phyloP scores from a whole-genome alignment of 1,140 invertebrate genomes.

The Mesaphorura yosii region DNA sequence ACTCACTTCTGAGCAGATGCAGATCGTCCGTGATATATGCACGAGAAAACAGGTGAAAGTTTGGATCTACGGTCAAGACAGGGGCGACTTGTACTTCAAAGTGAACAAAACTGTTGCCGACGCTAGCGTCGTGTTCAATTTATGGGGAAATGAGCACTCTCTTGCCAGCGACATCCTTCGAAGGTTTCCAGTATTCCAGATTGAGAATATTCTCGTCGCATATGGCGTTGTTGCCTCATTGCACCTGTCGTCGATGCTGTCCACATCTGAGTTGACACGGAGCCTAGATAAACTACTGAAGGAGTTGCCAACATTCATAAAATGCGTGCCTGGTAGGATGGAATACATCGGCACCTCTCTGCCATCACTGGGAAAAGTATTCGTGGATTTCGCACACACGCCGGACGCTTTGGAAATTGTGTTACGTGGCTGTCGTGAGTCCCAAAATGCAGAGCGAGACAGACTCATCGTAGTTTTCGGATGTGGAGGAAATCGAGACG shows the following conservation, averaged over 20 bases:
- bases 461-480: neutral
- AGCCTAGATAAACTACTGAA: too few species aligned
- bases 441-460: neutral
- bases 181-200: neutral
- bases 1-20: neutral
- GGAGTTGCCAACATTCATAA: neutral
- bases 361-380: neutral
- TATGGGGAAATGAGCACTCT: neutral
- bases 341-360: neutral
- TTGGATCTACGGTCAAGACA: neutral
- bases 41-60: neutral
- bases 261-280: too few species aligned
- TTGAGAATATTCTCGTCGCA: neutral
- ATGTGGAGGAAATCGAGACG: neutral
- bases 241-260: neutral
- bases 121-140: too few species aligned
- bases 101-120: neutral
- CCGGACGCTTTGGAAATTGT: neutral
- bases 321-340: neutral
- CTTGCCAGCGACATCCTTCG: neutral
- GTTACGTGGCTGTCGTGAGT: neutral
- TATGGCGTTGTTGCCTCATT: neutral
- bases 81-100: neutral
- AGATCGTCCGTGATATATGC: neutral
- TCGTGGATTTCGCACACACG: neutral